These are phyloP conservation scores for Rhea pennata DNA, from an alignment of 2,113 vertebrate genomes.

Conservation along the genomic window DNA sequence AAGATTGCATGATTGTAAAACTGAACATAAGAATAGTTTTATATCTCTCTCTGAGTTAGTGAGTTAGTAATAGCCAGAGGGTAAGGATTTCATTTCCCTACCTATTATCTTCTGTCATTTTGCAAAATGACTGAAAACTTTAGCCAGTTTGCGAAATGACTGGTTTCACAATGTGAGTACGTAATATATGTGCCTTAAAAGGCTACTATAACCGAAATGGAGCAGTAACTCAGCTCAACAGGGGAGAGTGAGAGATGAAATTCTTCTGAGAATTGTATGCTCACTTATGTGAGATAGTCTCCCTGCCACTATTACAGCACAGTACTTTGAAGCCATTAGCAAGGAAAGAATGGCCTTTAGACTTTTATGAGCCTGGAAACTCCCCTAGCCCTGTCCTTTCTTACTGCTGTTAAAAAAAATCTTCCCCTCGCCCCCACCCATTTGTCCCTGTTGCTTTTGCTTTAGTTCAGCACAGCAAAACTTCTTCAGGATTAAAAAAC, in stretches of 20 bases:
- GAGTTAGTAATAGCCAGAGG: constrained; percentile 37
- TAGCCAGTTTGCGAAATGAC: neutral
- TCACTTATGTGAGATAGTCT: neutral
- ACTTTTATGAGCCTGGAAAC: neutral
- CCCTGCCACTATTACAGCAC: neutral
- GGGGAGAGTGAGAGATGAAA: neutral
- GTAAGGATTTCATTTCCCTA: constrained; percentile 18
- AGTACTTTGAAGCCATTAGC: neutral
- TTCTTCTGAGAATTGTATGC: neutral
- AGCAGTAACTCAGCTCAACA: neutral
- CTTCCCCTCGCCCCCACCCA: neutral
- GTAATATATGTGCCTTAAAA: neutral
- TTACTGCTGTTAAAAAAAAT: neutral
- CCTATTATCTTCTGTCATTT: constrained; percentile 22
- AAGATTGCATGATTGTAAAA: constrained; percentile 13
- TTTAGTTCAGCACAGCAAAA: neutral
- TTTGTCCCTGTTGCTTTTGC: neutral
- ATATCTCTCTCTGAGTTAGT: neutral
- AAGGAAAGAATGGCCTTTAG: constrained; percentile 11
- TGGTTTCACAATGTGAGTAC: neutral
- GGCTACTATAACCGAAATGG: neutral
- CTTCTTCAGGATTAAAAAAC: constrained; percentile 6
- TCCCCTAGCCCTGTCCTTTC: neutral
- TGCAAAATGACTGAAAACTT: constrained; percentile 54
- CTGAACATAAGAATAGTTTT: constrained; percentile 7